Evolutionary conservation across 2,797 vertebrate genomes (phyloP), one percentile per base, ranked within the genome.

Genomic region (Atherinosoma microstoma): DNA sequence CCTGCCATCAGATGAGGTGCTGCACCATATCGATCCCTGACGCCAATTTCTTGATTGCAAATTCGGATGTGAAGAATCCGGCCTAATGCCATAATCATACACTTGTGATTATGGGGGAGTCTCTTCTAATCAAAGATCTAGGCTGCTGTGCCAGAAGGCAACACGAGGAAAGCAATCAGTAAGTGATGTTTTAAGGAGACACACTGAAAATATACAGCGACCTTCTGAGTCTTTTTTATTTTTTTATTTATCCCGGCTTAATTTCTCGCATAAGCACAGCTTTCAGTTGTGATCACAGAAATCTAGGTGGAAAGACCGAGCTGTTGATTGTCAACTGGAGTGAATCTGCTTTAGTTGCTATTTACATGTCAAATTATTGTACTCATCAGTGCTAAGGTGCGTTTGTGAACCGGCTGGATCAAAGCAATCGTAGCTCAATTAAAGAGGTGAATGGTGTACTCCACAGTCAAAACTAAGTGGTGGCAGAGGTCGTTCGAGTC

Each of bases 1-100:
- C 34, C 76, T 67, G 66, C 79, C 80, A 79, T 88, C 86, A 83
- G 89, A 91, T 80, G 80, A 90, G 92, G 90, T 91, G 89, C 85
- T 78, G 86, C 85, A 64, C 75, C 63, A 70, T 91, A 94, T 95
- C 73, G 92, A 94, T 95, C 92, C 75, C 64, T 67, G 69, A 87
- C 83, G 88, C 90, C 94, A 94, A 93, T 95, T 93, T 94, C 92
- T 93, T 94, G 93, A 95, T 95, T 93, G 93, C 91, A 88, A 89
- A 93, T 92, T 91, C 78, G 90, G 90, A 92, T 92, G 90, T 90
- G 89, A 91, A 93, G 89, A 94, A 92, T 93, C 85, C 81, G 27
- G 84, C 89, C 88, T 94, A 94, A 95, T 94, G 92, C 91, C 90
- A 92, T 94, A 94, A 94, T 95, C 93, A 94, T 93, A 94, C 91